Evolutionary conservation across 2,888 invertebrate species (phyloP).

Genomic region (Rotaria macrura): DNA sequence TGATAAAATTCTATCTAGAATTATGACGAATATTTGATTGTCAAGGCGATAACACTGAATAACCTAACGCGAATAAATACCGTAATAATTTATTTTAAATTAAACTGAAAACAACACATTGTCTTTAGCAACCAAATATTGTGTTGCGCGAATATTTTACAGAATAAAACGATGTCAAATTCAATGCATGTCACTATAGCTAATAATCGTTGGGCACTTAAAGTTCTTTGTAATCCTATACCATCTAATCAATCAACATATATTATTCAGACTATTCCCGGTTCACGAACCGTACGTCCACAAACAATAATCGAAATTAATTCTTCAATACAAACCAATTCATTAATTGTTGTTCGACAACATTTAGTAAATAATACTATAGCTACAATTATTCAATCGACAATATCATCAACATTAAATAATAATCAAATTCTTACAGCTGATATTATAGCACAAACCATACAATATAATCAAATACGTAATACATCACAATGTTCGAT

Average conservation of each 20-base stretch:
- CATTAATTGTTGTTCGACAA: background rate
- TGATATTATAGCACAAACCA: background rate
- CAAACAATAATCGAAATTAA: background rate
- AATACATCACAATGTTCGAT: background rate
- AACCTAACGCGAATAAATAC: too few species aligned
- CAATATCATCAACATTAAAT: background rate
- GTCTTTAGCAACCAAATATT: background rate
- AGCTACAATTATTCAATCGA: background rate
- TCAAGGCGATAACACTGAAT: too few species aligned
- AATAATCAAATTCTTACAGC: background rate
- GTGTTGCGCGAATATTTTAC: background rate
- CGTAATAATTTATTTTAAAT: too few species aligned
- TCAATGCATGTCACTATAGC: slow-evolving; percentile 7
- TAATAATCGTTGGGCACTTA: background rate
- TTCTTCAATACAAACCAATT: background rate
- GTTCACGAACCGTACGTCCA: background rate
- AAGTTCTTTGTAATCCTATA: background rate
- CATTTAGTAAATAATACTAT: background rate
- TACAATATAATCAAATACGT: background rate
- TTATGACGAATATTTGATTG: too few species aligned
- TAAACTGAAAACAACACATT: too few species aligned
- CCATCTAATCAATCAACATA: background rate
- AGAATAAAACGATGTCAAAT: background rate
- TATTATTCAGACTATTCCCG: background rate
- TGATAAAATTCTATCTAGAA: too few species aligned